Percentiles rank a stretch among this genome's conserved stretches.
phyloP scores from a whole-genome alignment of 1,140 invertebrate species.

The Dinothrombium tinctorium region DNA sequence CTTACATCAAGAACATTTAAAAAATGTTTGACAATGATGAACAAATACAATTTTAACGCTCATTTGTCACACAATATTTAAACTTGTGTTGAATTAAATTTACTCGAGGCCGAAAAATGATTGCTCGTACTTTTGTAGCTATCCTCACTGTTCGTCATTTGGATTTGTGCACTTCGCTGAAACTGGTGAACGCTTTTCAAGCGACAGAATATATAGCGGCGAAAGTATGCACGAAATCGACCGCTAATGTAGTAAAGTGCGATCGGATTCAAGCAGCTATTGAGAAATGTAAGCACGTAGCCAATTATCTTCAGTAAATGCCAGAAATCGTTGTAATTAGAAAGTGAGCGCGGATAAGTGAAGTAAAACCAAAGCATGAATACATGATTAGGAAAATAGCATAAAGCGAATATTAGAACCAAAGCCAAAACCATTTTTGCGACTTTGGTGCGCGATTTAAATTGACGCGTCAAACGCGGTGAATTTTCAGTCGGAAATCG shows the following conservation, averaged over 20 bases:
- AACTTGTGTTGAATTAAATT: too few species aligned
- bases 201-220: background rate
- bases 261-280: constrained; percentile 4
- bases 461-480: background rate
- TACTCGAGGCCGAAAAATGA: too few species aligned
- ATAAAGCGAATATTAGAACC: constrained; percentile 65
- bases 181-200: too few species aligned
- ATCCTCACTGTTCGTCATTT: too few species aligned
- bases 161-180: too few species aligned
- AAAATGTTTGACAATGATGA: too few species aligned
- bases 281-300: constrained; percentile 27
- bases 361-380: constrained; percentile 75
- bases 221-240: background rate
- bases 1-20: too few species aligned
- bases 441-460: constrained; percentile 24
- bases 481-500: constrained; percentile 28
- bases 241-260: constrained; percentile 1
- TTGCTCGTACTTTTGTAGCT: too few species aligned
- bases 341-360: constrained; percentile 33
- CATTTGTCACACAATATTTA: too few species aligned
- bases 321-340: constrained; percentile 62
- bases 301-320: constrained; percentile 56
- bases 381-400: constrained; percentile 60
- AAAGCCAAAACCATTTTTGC: constrained; percentile 70
- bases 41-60: too few species aligned